Evolutionary conservation across 1,140 invertebrate genomes (phyloP).

Genomic region (Anoplolepis gracilipes): DNA sequence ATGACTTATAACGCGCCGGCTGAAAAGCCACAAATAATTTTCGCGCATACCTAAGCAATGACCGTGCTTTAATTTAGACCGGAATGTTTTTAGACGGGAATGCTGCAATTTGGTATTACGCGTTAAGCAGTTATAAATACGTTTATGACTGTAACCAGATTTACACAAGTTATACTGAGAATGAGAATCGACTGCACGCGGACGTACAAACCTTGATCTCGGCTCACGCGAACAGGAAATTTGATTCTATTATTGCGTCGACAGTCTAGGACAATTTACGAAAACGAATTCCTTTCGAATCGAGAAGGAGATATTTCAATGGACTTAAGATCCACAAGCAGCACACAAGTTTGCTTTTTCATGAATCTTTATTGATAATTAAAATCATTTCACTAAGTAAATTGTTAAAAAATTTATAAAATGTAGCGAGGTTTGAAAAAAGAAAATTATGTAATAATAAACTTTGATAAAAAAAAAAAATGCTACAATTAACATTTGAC

Average conservation of each 20-base stretch:
- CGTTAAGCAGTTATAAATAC: slow-evolving; percentile 59
- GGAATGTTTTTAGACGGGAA: slow-evolving; percentile 32
- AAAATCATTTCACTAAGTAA: not conserved
- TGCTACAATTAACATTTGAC: not conserved
- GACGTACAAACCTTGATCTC: slow-evolving; percentile 27
- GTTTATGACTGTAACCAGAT: slow-evolving; percentile 28
- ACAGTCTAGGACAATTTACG: slow-evolving; percentile 54
- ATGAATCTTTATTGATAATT: not conserved
- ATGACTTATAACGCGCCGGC: not conserved
- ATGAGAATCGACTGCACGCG: slow-evolving; percentile 25
- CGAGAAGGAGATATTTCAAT: not conserved
- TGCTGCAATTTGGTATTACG: slow-evolving; percentile 50
- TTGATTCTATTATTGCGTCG: slow-evolving; percentile 60
- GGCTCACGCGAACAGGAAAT: slow-evolving; percentile 51
- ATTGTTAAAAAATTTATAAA: not conserved
- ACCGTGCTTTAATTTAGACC: slow-evolving; percentile 37
- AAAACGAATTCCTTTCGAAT: slow-evolving; percentile 13
- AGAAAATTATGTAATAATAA: too few relatives aligned
- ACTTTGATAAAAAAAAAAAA: not conserved
- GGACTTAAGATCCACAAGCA: not conserved
- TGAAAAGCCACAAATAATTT: slow-evolving; percentile 27
- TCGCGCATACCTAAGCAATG: slow-evolving; percentile 43
- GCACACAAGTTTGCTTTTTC: not conserved
- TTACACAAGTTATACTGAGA: slow-evolving; percentile 35
- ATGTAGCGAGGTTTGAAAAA: too few relatives aligned